phyloP scores from a whole-genome alignment of 2,113 vertebrate species.

The Paedocypris sp. region DNA sequence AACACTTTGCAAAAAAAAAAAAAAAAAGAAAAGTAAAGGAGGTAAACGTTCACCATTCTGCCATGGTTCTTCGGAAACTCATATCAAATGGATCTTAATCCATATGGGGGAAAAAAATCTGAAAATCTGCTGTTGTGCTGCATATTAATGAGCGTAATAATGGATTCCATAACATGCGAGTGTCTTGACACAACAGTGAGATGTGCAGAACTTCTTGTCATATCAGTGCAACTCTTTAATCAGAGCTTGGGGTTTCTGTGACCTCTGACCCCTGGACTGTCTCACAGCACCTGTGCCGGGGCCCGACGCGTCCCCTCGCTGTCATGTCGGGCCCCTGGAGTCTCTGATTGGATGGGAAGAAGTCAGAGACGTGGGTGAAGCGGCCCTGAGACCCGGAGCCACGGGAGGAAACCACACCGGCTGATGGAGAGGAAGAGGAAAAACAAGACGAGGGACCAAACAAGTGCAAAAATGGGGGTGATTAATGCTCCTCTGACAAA shows the following conservation, averaged over 20 bases:
- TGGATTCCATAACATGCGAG: neutral
- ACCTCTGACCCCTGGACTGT: conserved; percentile 23
- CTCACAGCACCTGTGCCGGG: conserved; percentile 33
- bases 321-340: conserved; percentile 31
- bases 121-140: no score
- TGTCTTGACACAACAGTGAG: neutral
- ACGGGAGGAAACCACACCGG: neutral
- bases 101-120: no score
- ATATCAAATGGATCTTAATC: no score
- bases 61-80: no score
- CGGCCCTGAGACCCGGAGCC: neutral
- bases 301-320: conserved; percentile 29
- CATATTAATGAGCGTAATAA: neutral
- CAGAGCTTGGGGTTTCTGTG: conserved; percentile 21
- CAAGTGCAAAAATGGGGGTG: no score
- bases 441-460: conserved; percentile 10
- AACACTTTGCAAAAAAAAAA: no score
- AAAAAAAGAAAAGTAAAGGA: no score
- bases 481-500: no score
- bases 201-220: neutral
- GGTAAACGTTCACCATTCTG: no score
- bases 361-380: conserved; percentile 20
- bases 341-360: conserved; percentile 23
- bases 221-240: conserved; percentile 22
- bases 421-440: neutral